Conservation (phyloP, 2,888 invertebrate species). For the Andrena chrysosceles region DNA sequence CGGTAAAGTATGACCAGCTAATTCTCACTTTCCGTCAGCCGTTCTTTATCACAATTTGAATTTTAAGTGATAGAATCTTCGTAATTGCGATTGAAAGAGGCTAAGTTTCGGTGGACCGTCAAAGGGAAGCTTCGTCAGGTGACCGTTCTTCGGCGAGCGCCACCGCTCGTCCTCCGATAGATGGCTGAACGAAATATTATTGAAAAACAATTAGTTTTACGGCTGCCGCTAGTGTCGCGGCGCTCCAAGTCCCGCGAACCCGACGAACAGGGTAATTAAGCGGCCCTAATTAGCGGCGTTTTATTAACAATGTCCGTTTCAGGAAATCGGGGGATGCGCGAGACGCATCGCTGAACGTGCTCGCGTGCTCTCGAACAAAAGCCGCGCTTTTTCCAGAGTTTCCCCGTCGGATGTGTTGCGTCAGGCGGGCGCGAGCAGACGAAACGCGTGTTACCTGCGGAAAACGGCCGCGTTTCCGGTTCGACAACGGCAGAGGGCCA, state of each 20-base stretch:
- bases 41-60: background rate
- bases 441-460: conserved; percentile 46
- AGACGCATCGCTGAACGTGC: conserved; percentile 29
- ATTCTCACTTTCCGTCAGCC: background rate
- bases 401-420: conserved; percentile 54
- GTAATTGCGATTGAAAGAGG: background rate
- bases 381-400: conserved; percentile 49
- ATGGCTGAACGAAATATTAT: conserved; percentile 45
- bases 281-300: conserved; percentile 61
- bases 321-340: conserved; percentile 22
- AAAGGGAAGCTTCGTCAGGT: background rate
- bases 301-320: conserved; percentile 60
- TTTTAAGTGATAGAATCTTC: background rate
- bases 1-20: background rate
- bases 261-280: conserved; percentile 60
- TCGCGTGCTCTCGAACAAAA: conserved; percentile 35
- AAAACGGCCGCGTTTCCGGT: conserved; percentile 59
- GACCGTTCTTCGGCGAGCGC: background rate
- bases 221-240: conserved; percentile 27
- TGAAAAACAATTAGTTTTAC: conserved; percentile 51
- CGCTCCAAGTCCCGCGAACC: conserved; percentile 29
- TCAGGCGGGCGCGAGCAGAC: conserved; percentile 53
- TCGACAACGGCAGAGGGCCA: conserved; percentile 58
- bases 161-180: background rate
- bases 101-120: background rate